Conservation (phyloP, 2,888 invertebrate species). For the Euzophera pinguis region DNA sequence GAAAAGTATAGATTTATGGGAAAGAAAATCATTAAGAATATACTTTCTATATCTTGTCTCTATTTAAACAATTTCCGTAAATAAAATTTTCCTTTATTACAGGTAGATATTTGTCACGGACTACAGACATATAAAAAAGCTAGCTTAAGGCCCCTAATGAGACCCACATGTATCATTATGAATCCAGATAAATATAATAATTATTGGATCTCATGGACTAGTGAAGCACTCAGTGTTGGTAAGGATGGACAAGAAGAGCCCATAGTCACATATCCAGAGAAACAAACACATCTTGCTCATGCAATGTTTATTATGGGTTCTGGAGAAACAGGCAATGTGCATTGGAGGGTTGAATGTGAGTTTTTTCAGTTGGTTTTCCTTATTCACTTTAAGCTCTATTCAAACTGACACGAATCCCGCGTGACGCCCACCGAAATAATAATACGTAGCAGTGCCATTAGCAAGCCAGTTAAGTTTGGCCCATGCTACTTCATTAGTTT, state of each 20-base stretch:
- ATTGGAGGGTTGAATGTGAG: slow-evolving; percentile 51
- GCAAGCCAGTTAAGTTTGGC: too few relatives aligned
- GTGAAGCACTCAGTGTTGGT: slow-evolving; percentile 57
- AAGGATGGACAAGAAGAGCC: slow-evolving; percentile 49
- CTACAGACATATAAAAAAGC: slow-evolving; percentile 36
- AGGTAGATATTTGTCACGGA: too few relatives aligned
- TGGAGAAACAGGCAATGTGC: slow-evolving; percentile 20
- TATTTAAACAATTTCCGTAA: too few relatives aligned
- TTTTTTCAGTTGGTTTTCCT: slow-evolving; percentile 12
- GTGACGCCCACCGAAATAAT: too few relatives aligned
- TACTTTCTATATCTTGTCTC: too few relatives aligned
- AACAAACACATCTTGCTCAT: slow-evolving; percentile 32
- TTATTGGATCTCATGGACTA: slow-evolving; percentile 75
- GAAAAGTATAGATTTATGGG: slow-evolving; percentile 36
- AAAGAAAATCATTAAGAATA: slow-evolving; percentile 21
- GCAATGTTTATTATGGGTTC: slow-evolving; percentile 34
- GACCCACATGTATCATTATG: slow-evolving; percentile 59
- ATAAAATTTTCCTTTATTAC: too few relatives aligned
- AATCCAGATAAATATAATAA: slow-evolving; percentile 54
- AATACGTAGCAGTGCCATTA: too few relatives aligned
- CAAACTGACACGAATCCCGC: too few relatives aligned
- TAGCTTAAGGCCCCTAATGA: slow-evolving; percentile 18
- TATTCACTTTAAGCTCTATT: too few relatives aligned
- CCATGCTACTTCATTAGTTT: too few relatives aligned
- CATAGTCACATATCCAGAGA: slow-evolving; percentile 19